phyloP scores from a whole-genome alignment of 2,888 invertebrate species.

The Aspidiotus destructor region DNA sequence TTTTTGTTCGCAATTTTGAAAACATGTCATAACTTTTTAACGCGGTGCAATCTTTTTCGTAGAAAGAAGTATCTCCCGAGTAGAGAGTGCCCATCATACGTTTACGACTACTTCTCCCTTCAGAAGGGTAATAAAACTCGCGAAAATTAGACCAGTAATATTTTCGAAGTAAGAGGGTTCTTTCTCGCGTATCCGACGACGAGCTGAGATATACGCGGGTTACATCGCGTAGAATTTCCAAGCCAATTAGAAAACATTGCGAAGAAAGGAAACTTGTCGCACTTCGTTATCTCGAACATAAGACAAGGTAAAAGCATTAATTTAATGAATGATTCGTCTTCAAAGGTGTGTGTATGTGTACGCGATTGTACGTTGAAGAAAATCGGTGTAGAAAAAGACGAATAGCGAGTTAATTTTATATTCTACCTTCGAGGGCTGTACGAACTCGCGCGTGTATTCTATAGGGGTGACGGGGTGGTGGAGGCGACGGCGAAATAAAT shows the following conservation, averaged over 20 bases:
- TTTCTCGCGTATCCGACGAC: not conserved
- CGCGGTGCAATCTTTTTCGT: not conserved
- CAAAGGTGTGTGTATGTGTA: too few relatives aligned
- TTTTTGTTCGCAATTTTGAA: not conserved
- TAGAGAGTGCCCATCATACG: not conserved
- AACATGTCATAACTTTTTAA: slow-evolving; percentile 1
- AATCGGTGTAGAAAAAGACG: slow-evolving; percentile 17
- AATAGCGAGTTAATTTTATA: slow-evolving; percentile 26
- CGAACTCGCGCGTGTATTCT: too few relatives aligned
- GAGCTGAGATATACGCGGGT: slow-evolving; percentile 7
- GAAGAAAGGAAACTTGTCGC: slow-evolving; percentile 29
- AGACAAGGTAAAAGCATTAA: slow-evolving; percentile 32
- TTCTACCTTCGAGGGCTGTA: slow-evolving; percentile 15
- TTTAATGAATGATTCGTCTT: slow-evolving; percentile 24
- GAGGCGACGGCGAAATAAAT: not conserved
- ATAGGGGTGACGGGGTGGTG: not conserved
- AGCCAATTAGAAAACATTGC: slow-evolving; percentile 29
- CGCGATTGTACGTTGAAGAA: not conserved
- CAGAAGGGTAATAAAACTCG: too few relatives aligned
- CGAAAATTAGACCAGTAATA: too few relatives aligned
- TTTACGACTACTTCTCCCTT: too few relatives aligned
- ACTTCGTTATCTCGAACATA: slow-evolving; percentile 30
- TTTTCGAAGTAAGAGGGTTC: too few relatives aligned
- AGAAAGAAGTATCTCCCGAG: not conserved
- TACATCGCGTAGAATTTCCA: slow-evolving; percentile 21